These are phyloP conservation scores for Nephotettix cincticeps DNA, from an alignment of 1,140 invertebrate species.

Conservation along the genomic window DNA sequence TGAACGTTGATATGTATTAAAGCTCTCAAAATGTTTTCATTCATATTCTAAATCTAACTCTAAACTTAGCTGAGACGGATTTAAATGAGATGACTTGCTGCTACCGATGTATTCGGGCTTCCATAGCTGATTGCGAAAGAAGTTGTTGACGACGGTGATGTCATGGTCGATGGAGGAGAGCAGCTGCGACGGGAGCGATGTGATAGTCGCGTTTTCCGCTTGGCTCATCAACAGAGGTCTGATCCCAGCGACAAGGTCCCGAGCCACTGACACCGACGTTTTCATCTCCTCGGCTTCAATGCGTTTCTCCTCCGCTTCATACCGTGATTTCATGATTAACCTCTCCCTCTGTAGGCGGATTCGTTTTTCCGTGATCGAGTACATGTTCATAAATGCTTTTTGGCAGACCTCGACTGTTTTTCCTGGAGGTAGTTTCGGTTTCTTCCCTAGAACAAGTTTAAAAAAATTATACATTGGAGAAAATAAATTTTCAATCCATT, in stretches of 20 bases:
- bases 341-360: constrained; percentile 52
- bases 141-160: constrained; percentile 54
- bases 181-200: constrained; percentile 19
- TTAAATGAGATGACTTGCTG: neutral
- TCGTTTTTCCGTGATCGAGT: constrained; percentile 54
- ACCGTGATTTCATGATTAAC: constrained; percentile 47
- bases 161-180: constrained; percentile 42
- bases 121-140: constrained; percentile 58
- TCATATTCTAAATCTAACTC: neutral
- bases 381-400: constrained; percentile 55
- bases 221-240: constrained; percentile 30
- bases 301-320: constrained; percentile 41
- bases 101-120: constrained; percentile 54
- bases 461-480: too few species aligned
- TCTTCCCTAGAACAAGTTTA: neutral
- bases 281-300: constrained; percentile 35
- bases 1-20: constrained; percentile 9
- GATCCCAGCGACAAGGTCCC: constrained; percentile 34
- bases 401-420: constrained; percentile 53
- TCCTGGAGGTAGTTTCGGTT: constrained; percentile 7
- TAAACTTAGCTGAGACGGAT: neutral
- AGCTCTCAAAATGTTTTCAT: neutral
- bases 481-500: too few species aligned
- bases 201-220: neutral
- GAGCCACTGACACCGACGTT: constrained; percentile 33